Evolutionary conservation across 2,888 invertebrate genomes (phyloP).

Genomic region (Trachelus stipa): DNA sequence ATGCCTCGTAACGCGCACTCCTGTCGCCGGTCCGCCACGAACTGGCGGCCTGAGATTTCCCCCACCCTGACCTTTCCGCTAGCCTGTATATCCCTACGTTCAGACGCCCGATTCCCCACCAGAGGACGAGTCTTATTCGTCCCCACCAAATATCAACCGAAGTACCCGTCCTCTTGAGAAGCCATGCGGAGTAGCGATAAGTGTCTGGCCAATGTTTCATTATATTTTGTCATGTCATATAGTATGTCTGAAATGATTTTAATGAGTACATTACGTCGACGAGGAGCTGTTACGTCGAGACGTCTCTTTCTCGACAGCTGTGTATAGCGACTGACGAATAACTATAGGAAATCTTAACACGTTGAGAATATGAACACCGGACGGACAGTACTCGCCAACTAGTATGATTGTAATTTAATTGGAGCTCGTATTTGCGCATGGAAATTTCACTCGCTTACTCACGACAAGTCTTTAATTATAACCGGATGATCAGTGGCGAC

Average conservation of each 20-base stretch:
- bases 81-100: background rate
- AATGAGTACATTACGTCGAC: background rate
- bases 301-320: background rate
- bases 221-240: background rate
- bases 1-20: conserved; percentile 5
- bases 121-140: background rate
- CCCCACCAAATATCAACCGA: background rate
- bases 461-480: background rate
- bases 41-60: conserved; percentile 43
- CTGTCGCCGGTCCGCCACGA: conserved; percentile 44
- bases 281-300: background rate
- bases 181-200: background rate
- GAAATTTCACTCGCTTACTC: background rate
- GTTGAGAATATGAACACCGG: background rate
- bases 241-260: background rate
- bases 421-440: background rate
- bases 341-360: no score
- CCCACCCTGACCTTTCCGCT: conserved; percentile 22
- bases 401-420: background rate
- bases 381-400: background rate
- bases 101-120: background rate
- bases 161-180: background rate
- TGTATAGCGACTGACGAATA: background rate
- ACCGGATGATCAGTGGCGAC: background rate
- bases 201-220: background rate